Evolutionary conservation across 2,113 vertebrate genomes (phyloP), one percentile per base, ranked within the genome.

Genomic region (Xenotilapia longispinis): DNA sequence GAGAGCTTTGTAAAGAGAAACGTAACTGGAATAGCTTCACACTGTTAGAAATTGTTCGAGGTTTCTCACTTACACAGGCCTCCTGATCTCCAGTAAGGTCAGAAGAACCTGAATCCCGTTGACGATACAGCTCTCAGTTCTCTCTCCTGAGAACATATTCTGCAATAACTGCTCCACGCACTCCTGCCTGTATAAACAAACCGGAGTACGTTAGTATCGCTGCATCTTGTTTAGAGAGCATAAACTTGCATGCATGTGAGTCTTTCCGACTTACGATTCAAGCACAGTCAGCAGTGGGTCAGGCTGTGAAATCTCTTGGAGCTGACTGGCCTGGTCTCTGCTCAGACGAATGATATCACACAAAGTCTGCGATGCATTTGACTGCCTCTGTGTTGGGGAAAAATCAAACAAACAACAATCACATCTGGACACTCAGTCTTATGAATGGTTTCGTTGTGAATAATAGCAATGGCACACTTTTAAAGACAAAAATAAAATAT

Each of bases 351-450:
- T 96, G 85, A 99, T 97, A 94, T 99, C 98, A 26, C 98, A 99
- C 93, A 99, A 95, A 12, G 98, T 98, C 94, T 99, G 98, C 55
- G 98, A 98, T 49, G 98, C 98, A 8, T 99, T 99, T 9, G 98
- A 98, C 95, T 99, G 98, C 95, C 97, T 97, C 98, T 99, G 90
- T 54, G 11, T 60, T 14, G 36, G 38, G n/a, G 31, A 58, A 54
- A 53, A 49, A 88, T 23, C 28, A 4, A 58, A 57, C 60, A 45
- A 79, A 54, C 9, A 12, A 80, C 4, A 51, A 40, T 26, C 17
- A 78, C 45, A 51, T 51, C 26, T n/a, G 6, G 47, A 82, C 5
- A 38, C 31, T 75, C 10, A 80, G 65, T 12, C 6, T 31, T 23
- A 17, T 13, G n/a, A 57, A 80, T 4, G 3, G 17, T 78, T 9